These are phyloP conservation scores for Caenorhabditis inopinata DNA, from an alignment of 1,140 invertebrate genomes.

Conservation along the genomic window DNA sequence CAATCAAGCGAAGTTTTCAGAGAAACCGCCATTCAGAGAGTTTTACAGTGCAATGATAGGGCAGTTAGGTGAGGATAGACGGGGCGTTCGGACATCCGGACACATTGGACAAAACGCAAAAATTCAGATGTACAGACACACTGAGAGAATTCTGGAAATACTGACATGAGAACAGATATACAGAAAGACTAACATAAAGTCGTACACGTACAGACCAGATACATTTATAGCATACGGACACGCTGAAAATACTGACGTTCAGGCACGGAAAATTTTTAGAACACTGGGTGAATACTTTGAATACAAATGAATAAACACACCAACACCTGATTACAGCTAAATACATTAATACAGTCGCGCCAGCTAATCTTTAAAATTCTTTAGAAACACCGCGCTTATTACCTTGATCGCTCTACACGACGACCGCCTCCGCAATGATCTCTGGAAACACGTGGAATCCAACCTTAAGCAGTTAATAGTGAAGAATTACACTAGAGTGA, in stretches of 20 bases:
- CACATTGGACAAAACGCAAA: background rate
- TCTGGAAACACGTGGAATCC: slow-evolving; percentile 53
- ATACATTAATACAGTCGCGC: too few relatives aligned
- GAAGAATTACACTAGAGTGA: slow-evolving; percentile 45
- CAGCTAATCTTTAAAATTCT: background rate
- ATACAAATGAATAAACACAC: too few relatives aligned
- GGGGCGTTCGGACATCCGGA: too few relatives aligned
- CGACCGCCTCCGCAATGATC: background rate
- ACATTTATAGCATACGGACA: too few relatives aligned
- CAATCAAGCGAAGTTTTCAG: slow-evolving; percentile 27
- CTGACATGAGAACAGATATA: too few relatives aligned
- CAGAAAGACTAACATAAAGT: too few relatives aligned
- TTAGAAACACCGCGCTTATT: slow-evolving; percentile 36
- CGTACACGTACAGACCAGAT: too few relatives aligned
- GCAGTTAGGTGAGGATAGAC: slow-evolving; percentile 38
- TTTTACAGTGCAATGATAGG: slow-evolving; percentile 3
- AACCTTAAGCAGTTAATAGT: slow-evolving; percentile 44
- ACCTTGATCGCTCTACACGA: slow-evolving; percentile 25
- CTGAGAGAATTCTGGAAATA: background rate
- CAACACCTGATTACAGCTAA: too few relatives aligned
- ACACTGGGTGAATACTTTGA: too few relatives aligned
- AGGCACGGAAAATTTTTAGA: too few relatives aligned
- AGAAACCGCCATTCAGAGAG: background rate
- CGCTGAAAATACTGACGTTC: too few relatives aligned
- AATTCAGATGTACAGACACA: background rate